These are phyloP conservation scores for Sminthurinus aureus DNA, from an alignment of 2,888 invertebrate genomes.

Conservation along the genomic window DNA sequence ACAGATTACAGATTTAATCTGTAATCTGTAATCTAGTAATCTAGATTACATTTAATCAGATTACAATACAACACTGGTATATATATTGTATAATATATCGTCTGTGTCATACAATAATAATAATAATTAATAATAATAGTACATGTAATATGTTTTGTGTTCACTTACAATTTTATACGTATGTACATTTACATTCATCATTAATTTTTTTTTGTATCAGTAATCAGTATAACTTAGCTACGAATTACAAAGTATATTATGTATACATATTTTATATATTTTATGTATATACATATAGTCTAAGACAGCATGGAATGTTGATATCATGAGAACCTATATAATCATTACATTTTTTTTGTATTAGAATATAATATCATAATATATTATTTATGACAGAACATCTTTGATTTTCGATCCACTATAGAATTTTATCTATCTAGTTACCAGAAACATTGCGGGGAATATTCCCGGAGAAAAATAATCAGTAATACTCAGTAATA, in stretches of 20 bases:
- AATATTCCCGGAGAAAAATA: background rate
- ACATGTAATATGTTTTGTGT: background rate
- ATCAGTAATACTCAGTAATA: too few species aligned
- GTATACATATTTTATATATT: too few species aligned
- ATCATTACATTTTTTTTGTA: background rate
- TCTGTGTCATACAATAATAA: too few species aligned
- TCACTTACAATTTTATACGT: background rate
- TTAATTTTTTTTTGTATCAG: too few species aligned
- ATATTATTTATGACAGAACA: background rate
- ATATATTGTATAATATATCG: too few species aligned
- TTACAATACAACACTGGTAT: too few species aligned
- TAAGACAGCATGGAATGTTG: constrained; percentile 29
- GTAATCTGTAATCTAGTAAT: too few species aligned
- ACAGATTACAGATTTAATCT: too few species aligned
- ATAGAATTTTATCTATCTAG: too few species aligned
- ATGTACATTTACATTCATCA: background rate
- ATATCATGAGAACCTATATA: constrained; percentile 23
- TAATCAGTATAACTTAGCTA: background rate
- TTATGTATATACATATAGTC: background rate
- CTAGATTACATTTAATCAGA: too few species aligned
- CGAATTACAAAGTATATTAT: background rate
- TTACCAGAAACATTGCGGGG: background rate
- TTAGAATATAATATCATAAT: background rate
- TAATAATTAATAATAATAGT: background rate
- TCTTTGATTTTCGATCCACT: background rate